Base-by-base conservation (phyloP, 2,888 invertebrate species). In the Noctuana brunneofusca region DNA sequence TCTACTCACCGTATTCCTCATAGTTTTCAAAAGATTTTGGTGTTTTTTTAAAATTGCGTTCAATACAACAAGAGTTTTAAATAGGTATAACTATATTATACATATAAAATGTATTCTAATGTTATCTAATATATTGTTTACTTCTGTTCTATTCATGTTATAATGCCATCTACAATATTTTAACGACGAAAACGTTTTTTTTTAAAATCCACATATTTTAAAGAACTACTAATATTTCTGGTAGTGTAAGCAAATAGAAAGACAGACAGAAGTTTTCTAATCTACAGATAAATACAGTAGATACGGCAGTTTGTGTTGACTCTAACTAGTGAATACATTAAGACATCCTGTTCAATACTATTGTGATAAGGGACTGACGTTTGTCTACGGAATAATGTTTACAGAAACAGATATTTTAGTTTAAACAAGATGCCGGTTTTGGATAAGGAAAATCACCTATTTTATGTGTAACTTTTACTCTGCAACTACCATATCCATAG, bases 261-360 rank as follows among this genome's bases (percentile, higher is more conserved):
- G 55, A 43, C 55, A 43, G n/a, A 27, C 38, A 24, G n/a, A 27
- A 27, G 4, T 41, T 24, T 41, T 0, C 5, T 38, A 43, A 8
- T 50, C 14, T 35, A 18, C 1, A 53, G 20, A 53, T 38, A 53
- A 8, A 8, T n/a, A 27, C 1, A n/a, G 14, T 16, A 32, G 55
- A 55, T 55, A 55, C 41, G 55, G 24, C 41, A 41, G 43, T 20
- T 18, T 12, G 11, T 55, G 55, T 43, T 55, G 43, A 30, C 30
- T 41, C 41, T 46, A 57, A 20, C 35, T 12, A 18, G 48, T 64
- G 68, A 64, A 65, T 66, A 67, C 67, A 65, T 67, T 66, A 68
- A 69, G 65, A 68, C 66, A 69, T 70, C 70, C 71, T 67, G 67
- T 65, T 66, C 59, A 65, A 63, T 64, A 64, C 65, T 16, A 35